Percentiles rank a stretch among this genome's conserved stretches.
Conservation (phyloP, 2,888 invertebrate genomes). For the Ceraclea dissimilis region DNA sequence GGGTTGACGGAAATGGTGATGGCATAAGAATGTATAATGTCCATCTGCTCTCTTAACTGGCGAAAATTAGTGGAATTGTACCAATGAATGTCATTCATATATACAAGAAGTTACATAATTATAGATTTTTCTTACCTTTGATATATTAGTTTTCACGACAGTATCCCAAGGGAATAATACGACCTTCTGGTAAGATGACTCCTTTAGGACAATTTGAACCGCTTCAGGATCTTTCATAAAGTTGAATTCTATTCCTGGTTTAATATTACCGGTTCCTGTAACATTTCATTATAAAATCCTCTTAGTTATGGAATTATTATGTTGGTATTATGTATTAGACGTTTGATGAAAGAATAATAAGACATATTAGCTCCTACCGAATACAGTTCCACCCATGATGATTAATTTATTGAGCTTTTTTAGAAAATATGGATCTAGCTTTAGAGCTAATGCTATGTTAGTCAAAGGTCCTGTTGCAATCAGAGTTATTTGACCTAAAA, state of each 20-base stretch:
- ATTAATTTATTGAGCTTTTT: conserved; percentile 58
- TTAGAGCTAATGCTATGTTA: conserved; percentile 68
- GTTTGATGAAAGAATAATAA: not conserved
- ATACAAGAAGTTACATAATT: too few relatives aligned
- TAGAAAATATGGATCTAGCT: conserved; percentile 58
- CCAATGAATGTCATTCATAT: too few relatives aligned
- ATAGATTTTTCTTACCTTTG: conserved; percentile 6
- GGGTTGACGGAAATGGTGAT: too few relatives aligned
- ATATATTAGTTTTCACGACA: conserved; percentile 35
- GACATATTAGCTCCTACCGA: conserved; percentile 44
- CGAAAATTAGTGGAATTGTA: too few relatives aligned
- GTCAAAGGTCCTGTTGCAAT: conserved; percentile 69
- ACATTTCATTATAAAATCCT: too few relatives aligned
- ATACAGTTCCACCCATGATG: conserved; percentile 73
- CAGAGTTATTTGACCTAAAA: conserved; percentile 50
- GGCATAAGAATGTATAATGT: too few relatives aligned
- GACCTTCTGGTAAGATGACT: conserved; percentile 46
- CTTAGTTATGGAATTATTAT: not conserved
- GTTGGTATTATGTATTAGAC: not conserved
- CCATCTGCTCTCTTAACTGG: too few relatives aligned
- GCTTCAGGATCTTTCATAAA: conserved; percentile 72
- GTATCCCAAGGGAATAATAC: conserved; percentile 66
- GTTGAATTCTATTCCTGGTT: conserved; percentile 66
- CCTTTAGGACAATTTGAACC: conserved; percentile 61
- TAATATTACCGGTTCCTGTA: conserved; percentile 52